Evolutionary conservation across 2,797 vertebrate genomes (phyloP).

Genomic region (Zalophus californianus): DNA sequence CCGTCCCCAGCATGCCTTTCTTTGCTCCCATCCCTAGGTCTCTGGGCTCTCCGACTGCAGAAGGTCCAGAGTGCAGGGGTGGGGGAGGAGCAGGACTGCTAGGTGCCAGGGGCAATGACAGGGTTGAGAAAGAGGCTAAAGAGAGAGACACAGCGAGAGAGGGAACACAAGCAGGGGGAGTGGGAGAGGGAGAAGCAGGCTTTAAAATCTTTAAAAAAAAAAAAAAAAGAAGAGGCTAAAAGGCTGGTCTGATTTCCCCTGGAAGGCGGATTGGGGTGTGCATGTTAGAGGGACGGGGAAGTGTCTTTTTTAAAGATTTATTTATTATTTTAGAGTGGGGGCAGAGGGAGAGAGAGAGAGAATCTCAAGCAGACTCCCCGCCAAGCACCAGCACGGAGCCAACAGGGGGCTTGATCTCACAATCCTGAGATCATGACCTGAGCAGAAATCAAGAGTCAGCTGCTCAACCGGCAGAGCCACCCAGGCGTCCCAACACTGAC

Average conservation of each 20-base stretch:
- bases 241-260: neutral
- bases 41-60: neutral
- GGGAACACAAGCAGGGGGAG: no score
- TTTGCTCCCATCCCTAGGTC: neutral
- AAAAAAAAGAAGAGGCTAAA: slow-evolving; percentile 20
- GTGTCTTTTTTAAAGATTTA: neutral
- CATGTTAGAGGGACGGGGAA: neutral
- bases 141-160: no score
- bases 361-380: neutral
- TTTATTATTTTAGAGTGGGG: neutral
- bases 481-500: neutral
- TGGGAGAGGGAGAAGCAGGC: no score
- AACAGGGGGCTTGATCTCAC: neutral
- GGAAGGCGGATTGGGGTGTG: neutral
- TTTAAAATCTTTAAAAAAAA: no score
- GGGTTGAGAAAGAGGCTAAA: slow-evolving; percentile 29
- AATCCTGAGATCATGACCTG: neutral
- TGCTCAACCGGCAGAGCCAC: neutral
- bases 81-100: neutral
- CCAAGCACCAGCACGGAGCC: neutral
- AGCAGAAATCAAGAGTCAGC: neutral
- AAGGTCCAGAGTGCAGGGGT: neutral
- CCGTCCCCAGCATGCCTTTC: neutral
- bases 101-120: neutral
- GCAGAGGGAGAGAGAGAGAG: neutral